Evolutionary conservation across 1,140 invertebrate species (phyloP).

Genomic region (Lethrus apterus): DNA sequence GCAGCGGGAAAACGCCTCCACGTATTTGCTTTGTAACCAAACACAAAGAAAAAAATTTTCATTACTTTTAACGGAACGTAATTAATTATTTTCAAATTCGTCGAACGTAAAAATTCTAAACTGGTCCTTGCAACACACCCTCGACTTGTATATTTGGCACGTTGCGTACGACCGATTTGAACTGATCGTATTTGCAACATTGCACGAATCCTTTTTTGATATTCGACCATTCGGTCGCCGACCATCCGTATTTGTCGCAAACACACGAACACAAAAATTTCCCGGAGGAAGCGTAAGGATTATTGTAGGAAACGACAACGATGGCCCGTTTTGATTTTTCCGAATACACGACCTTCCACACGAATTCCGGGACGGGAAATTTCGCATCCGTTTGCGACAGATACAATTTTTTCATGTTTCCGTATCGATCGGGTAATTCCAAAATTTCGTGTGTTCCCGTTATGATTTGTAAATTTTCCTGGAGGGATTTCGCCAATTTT

Average conservation of each 20-base stretch:
- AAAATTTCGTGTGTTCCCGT: conserved; percentile 41
- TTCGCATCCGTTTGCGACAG: conserved; percentile 28
- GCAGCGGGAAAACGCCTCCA: conserved; percentile 11
- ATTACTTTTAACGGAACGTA: too few relatives aligned
- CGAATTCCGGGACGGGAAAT: conserved; percentile 43
- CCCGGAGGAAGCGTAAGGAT: conserved; percentile 37
- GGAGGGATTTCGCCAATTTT: conserved; percentile 25
- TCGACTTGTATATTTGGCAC: conserved; percentile 16
- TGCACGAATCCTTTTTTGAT: conserved; percentile 37
- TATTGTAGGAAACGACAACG: conserved; percentile 45
- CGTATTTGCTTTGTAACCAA: conserved; percentile 15
- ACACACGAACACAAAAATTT: conserved; percentile 37
- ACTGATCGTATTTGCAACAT: conserved; percentile 38
- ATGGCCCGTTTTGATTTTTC: conserved; percentile 35
- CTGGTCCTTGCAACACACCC: conserved; percentile 13
- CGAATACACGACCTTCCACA: conserved; percentile 44
- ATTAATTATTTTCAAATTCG: not conserved
- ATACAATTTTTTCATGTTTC: conserved; percentile 33
- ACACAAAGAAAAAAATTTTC: not conserved
- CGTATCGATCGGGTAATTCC: conserved; percentile 28
- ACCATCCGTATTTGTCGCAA: conserved; percentile 34
- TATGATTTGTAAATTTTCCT: conserved; percentile 35
- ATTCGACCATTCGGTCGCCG: conserved; percentile 28
- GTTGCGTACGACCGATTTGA: conserved; percentile 24
- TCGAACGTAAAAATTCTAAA: not conserved